Conservation (phyloP, 2,113 vertebrate species). For the Zosterops japonicus region DNA sequence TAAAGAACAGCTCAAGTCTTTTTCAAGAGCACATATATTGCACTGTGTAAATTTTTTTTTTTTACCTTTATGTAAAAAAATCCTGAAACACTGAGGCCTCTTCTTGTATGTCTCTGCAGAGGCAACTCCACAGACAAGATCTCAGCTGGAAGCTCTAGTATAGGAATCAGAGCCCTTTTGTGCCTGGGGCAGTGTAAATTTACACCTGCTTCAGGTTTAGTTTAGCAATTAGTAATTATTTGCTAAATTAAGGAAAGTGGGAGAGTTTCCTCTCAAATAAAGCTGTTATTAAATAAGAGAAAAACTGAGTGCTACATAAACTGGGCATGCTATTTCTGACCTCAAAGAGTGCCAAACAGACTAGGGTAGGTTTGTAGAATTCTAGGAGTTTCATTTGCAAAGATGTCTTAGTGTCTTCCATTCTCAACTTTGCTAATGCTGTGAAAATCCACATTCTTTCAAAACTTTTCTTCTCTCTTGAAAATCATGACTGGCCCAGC, state of each 20-base stretch:
- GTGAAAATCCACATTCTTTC: neutral
- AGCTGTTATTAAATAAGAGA: neutral
- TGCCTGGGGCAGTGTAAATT: neutral
- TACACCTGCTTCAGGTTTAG: neutral
- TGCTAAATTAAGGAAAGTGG: neutral
- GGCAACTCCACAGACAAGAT: neutral
- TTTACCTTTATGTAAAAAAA: neutral
- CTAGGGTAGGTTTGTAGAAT: neutral
- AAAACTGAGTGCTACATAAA: neutral
- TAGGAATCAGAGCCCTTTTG: neutral
- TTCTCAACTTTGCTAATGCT: neutral
- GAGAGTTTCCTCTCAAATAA: neutral
- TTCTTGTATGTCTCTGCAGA: neutral
- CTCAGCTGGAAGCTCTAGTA: neutral
- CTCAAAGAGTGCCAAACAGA: neutral
- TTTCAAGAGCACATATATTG: neutral
- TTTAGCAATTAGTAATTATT: neutral
- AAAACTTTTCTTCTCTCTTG: neutral
- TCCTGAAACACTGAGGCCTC: neutral
- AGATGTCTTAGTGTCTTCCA: neutral
- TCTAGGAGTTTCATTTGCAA: neutral
- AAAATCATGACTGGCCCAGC: neutral
- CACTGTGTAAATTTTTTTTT: too few species aligned
- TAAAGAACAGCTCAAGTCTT: neutral
- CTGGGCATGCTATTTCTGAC: neutral